Evolutionary conservation across 1,140 invertebrate genomes (phyloP).

Genomic region (Diachasma alloeum): DNA sequence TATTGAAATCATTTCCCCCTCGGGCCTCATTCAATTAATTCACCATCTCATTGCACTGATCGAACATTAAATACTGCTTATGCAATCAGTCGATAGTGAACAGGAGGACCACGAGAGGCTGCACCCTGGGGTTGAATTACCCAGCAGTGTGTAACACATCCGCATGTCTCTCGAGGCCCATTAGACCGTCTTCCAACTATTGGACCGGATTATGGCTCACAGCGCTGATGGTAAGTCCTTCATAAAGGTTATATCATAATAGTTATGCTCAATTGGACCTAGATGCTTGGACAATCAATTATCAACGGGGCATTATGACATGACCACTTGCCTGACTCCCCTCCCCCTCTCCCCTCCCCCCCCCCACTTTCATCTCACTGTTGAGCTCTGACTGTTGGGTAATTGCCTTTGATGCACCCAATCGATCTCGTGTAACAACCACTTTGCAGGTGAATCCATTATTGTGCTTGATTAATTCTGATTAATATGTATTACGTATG

Average conservation of each 20-base stretch:
- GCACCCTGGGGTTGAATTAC: not conserved
- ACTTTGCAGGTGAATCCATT: slow-evolving; percentile 2
- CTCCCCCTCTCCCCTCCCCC: no score
- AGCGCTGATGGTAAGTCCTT: not conserved
- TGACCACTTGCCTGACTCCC: not conserved
- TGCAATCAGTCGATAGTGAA: slow-evolving; percentile 13
- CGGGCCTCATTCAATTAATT: slow-evolving; percentile 2
- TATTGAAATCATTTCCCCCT: not conserved
- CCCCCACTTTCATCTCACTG: not conserved
- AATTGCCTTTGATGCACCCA: slow-evolving; percentile 28
- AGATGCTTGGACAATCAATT: slow-evolving; percentile 2
- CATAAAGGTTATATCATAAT: not conserved
- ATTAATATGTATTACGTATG: slow-evolving; percentile 16
- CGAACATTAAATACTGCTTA: slow-evolving; percentile 8
- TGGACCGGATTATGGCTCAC: not conserved
- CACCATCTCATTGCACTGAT: not conserved
- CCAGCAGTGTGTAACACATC: not conserved
- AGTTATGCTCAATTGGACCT: not conserved
- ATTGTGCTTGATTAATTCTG: slow-evolving; percentile 19
- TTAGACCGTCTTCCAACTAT: slow-evolving; percentile 3
- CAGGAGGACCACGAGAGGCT: not conserved
- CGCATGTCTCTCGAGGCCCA: not conserved
- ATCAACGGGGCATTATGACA: slow-evolving; percentile 5
- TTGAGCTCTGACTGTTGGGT: not conserved
- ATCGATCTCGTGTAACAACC: slow-evolving; percentile 10